Evolutionary conservation across 2,113 vertebrate genomes (phyloP), one percentile per base, ranked within the genome.

Genomic region (Nymphicus hollandicus): DNA sequence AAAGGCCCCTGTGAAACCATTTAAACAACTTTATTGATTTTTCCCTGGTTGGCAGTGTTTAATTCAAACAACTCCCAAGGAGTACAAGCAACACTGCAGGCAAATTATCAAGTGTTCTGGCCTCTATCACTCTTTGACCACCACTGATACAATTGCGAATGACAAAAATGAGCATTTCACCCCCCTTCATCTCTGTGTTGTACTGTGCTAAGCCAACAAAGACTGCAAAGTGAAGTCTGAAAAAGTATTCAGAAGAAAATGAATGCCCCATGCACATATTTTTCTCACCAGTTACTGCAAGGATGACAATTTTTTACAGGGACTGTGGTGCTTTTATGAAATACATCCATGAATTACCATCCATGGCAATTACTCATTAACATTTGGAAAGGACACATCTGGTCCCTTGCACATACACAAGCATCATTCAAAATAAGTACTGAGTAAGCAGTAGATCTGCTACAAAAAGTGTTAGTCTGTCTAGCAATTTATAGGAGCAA

Each of bases 21-120:
- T 98, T 98, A 98, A 98, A 98, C 95, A 97, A 96, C 90, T 97
- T 96, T 98, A 98, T 99, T 98, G 98, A 98, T 98, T 98, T 98
- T 96, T 95, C 97, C 95, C 97, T 97, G 88, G 96, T 98, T 97
- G 98, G 93, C 90, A 97, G 87, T 97, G 97, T 98, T 98, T 98
- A 98, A 98, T 98, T 98, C 97, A 98, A 98, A 98, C 94, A 97
- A 97, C 97, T 98, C 97, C 97, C 97, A 96, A 94, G 93, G 96
- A 97, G 92, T 96, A 96, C 91, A 97, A 93, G 95, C 97, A 97
- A 96, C 95, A 96, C 94, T 92, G 91, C 88, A 89, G 97, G 98
- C 97, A 98, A 98, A 98, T 98, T 98, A 98, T 98, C 97, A 98
- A 97, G 96, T 96, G 94, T 91, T 95, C 95, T 97, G 96, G 93